phyloP scores from a whole-genome alignment of 2,113 vertebrate genomes.

The Naja naja region DNA sequence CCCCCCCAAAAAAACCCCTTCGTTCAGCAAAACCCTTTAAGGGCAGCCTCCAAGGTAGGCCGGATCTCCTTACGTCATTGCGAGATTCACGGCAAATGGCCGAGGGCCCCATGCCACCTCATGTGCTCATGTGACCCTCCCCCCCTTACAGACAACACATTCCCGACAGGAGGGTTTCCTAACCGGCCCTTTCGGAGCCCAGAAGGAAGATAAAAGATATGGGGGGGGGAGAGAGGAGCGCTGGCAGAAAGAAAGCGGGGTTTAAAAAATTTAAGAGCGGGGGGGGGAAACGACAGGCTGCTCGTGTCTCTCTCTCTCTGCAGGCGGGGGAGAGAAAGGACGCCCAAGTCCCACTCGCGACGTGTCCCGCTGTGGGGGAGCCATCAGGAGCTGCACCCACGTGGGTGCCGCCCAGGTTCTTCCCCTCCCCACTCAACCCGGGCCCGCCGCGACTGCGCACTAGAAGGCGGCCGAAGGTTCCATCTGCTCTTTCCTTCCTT shows the following conservation, averaged over 20 bases:
- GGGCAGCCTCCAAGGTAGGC: background rate
- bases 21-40: background rate
- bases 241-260: background rate
- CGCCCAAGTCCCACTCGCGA: too few relatives aligned
- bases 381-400: conserved; percentile 5
- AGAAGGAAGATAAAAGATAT: background rate
- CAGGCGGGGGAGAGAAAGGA: too few relatives aligned
- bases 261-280: too few relatives aligned
- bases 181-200: background rate
- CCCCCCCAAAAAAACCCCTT: too few relatives aligned
- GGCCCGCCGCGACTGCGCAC: conserved; percentile 26
- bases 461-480: conserved; percentile 4
- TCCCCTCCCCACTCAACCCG: background rate
- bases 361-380: background rate
- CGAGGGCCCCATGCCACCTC: background rate
- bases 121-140: background rate
- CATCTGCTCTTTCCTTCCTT: background rate
- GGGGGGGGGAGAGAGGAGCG: background rate
- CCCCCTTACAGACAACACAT: background rate
- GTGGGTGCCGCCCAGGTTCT: conserved; percentile 31
- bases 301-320: too few relatives aligned
- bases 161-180: background rate
- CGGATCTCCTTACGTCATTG: background rate
- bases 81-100: background rate
- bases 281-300: background rate